Evolutionary conservation across 2,113 vertebrate species (phyloP), one percentile per base, ranked within the genome.

Genomic region (Paralichthys olivaceus): DNA sequence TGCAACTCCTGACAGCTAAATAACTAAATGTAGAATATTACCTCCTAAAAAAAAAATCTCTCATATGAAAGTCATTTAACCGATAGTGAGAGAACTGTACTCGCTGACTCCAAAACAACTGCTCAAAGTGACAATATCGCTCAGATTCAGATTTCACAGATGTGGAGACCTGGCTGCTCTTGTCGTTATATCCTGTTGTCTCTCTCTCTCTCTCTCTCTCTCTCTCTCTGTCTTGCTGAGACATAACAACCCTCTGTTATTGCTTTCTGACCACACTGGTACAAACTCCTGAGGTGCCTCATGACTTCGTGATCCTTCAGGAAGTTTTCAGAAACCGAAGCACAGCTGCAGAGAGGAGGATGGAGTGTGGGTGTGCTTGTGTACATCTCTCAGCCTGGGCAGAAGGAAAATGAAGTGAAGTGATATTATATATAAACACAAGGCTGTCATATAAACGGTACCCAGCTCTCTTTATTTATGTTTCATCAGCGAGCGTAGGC

Each of bases 401-500:
- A 40, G 51, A 19, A 22, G 45, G 58, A 74, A 63, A 84, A 83
- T 45, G 40, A 45, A 74, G 78, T 49, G 58, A 54, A 69, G 75
- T 49, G 69, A 5, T 60, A 53, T 67, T 79, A 28, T 72, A 79
- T 74, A 55, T 61, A 57, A 83, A 79, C 53, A 61, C 79, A 60
- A 56, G 63, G 20, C 70, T 62, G 23, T 60, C 79, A 40, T 72
- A 67, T 57, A 57, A 80, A 69, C 71, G 17, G 43, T 28, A 1
- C 69, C 68, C 49, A 72, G 12, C 23, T 69, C 2, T 15, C 67
- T 78, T 84, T 64, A 72, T 77, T 83, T 57, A 45, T 26, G 60
- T 90, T 89, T 71, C 72, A 83, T 90, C 88, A 87, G 75, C 77
- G 77, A 7, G 81, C 47, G 78, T 81, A 64, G 81, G 77, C 87